A percentile compares a stretch with the other conserved stretches of the same genome.
These are phyloP conservation scores for Eucriotettix oculatus DNA, from an alignment of 2,888 invertebrate species.

Conservation along the genomic window DNA sequence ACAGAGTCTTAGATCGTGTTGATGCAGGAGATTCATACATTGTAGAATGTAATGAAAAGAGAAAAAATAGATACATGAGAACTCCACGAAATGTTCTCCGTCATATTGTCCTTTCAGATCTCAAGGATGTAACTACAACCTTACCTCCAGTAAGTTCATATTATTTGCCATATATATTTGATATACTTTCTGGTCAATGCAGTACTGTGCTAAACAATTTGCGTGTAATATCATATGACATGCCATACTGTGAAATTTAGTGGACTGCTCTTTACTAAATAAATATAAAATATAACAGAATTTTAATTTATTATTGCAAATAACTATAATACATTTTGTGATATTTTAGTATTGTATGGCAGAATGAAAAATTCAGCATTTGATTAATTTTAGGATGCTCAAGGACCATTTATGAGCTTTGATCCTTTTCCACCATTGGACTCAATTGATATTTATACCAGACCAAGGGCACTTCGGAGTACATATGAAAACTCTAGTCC, in stretches of 20 bases:
- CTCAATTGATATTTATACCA: slow-evolving; percentile 52
- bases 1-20: slow-evolving; percentile 42
- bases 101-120: slow-evolving; percentile 53
- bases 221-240: no score
- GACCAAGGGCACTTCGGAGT: slow-evolving; percentile 20
- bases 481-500: slow-evolving; percentile 19
- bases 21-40: slow-evolving; percentile 41
- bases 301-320: no score
- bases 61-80: slow-evolving; percentile 42
- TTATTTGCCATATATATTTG: no score
- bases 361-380: no score
- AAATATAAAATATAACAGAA: no score
- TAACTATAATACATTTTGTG: no score
- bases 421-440: slow-evolving; percentile 67
- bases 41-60: slow-evolving; percentile 41
- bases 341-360: no score
- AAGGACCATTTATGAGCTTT: slow-evolving; percentile 46
- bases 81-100: slow-evolving; percentile 48
- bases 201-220: no score
- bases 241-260: no score
- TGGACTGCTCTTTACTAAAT: no score
- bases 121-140: slow-evolving; percentile 44
- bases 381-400: no score
- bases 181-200: no score
- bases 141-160: slow-evolving; percentile 33